These are phyloP conservation scores for Hippasteria phrygiana DNA, from an alignment of 53 echinoderm and acorn worm species.

Conservation along the genomic window DNA sequence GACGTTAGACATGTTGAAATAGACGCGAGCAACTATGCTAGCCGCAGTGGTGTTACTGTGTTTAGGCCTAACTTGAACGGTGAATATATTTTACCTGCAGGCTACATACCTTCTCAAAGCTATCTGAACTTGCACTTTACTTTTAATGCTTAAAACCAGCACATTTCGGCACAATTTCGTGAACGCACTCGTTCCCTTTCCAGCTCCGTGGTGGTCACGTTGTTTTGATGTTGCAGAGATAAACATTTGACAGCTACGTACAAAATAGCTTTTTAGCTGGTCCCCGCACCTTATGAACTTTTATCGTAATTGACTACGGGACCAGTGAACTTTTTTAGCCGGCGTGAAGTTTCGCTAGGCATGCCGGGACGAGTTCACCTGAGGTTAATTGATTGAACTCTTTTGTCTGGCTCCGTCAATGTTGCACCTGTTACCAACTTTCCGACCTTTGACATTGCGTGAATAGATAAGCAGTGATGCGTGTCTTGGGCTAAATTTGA, in stretches of 20 bases:
- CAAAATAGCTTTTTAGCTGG: background rate
- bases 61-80: no score
- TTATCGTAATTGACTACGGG: background rate
- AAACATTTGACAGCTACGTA: slow-evolving; percentile 5
- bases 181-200: background rate
- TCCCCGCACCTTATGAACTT: background rate
- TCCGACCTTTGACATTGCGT: no score
- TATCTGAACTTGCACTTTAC: background rate
- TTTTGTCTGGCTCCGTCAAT: no score
- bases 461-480: no score
- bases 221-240: background rate
- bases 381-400: slow-evolving; percentile 9
- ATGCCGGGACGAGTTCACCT: slow-evolving; percentile 23
- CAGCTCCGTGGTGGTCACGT: background rate
- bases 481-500: no score
- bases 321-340: background rate
- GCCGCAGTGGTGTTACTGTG: no score
- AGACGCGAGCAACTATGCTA: no score
- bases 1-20: no score
- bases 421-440: no score
- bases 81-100: no score
- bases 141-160: background rate
- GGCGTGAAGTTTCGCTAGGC: background rate
- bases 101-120: no score
- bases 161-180: background rate